Conservation (phyloP, 2,113 vertebrate genomes). For the Dromiciops gliroides region DNA sequence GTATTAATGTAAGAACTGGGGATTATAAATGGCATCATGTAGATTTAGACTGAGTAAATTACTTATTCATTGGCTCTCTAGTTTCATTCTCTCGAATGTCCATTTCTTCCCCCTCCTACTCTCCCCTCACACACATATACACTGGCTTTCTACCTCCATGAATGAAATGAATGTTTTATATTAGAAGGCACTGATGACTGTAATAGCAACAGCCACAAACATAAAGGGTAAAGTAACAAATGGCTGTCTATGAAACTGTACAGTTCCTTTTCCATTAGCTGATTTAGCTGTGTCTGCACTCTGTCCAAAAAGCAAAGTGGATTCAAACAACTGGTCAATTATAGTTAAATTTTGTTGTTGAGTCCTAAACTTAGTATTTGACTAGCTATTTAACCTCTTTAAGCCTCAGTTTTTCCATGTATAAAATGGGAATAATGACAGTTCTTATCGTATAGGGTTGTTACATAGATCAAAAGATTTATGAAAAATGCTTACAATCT, state of each 20-base stretch:
- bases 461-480: neutral
- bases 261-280: slow-evolving; percentile 66
- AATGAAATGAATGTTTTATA: slow-evolving; percentile 75
- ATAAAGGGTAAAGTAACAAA: slow-evolving; percentile 68
- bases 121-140: neutral
- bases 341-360: neutral
- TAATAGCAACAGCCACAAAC: slow-evolving; percentile 71
- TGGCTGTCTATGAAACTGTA: slow-evolving; percentile 64
- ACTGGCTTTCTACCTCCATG: slow-evolving; percentile 66
- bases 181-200: slow-evolving; percentile 73
- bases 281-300: slow-evolving; percentile 51
- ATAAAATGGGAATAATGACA: neutral
- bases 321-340: neutral
- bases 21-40: slow-evolving; percentile 76
- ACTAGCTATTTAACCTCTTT: neutral
- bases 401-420: neutral
- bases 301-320: neutral
- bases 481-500: neutral
- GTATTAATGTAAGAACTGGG: slow-evolving; percentile 68
- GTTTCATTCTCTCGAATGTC: slow-evolving; percentile 79
- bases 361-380: neutral
- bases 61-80: slow-evolving; percentile 79
- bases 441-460: neutral
- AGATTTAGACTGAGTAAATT: slow-evolving; percentile 76
- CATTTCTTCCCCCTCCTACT: slow-evolving; percentile 65